Percentiles rank a stretch among this genome's conserved stretches.
phyloP scores from a whole-genome alignment of 1,140 invertebrate genomes.

The Halictus rubicundus region DNA sequence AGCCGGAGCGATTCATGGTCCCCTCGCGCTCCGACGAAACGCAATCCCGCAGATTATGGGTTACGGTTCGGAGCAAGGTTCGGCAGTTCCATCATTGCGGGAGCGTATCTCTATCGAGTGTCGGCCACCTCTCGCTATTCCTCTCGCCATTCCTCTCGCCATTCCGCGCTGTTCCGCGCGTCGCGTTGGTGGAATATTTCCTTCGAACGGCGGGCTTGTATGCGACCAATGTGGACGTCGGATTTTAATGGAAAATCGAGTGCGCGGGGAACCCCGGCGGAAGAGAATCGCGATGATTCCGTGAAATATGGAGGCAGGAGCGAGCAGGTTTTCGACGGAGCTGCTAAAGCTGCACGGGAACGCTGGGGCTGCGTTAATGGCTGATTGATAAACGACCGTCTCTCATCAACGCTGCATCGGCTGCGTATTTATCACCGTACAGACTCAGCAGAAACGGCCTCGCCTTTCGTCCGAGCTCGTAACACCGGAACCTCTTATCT shows the following conservation, averaged over 20 bases:
- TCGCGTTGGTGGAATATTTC: constrained; percentile 14
- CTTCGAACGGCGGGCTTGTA: constrained; percentile 9
- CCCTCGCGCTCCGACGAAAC: neutral
- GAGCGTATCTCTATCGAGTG: constrained; percentile 15
- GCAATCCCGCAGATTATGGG: constrained; percentile 11
- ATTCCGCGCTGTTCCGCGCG: no score
- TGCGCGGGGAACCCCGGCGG: constrained; percentile 28
- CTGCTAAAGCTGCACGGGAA: constrained; percentile 32
- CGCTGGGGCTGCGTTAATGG: constrained; percentile 62
- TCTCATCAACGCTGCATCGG: constrained; percentile 65
- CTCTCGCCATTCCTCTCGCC: no score
- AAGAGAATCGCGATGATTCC: constrained; percentile 64
- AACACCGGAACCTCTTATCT: neutral
- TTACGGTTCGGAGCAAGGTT: constrained; percentile 9
- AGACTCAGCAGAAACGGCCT: constrained; percentile 47
- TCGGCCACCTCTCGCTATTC: neutral
- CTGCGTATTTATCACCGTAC: constrained; percentile 62
- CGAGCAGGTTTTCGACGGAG: constrained; percentile 63
- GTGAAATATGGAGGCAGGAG: constrained; percentile 65
- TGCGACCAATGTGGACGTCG: constrained; percentile 40
- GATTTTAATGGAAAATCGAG: constrained; percentile 64
- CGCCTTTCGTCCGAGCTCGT: neutral
- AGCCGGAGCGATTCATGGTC: neutral
- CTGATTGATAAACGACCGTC: constrained; percentile 66
- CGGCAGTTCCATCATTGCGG: neutral